phyloP scores from a whole-genome alignment of 2,113 vertebrate species.

The Centropristis striata region DNA sequence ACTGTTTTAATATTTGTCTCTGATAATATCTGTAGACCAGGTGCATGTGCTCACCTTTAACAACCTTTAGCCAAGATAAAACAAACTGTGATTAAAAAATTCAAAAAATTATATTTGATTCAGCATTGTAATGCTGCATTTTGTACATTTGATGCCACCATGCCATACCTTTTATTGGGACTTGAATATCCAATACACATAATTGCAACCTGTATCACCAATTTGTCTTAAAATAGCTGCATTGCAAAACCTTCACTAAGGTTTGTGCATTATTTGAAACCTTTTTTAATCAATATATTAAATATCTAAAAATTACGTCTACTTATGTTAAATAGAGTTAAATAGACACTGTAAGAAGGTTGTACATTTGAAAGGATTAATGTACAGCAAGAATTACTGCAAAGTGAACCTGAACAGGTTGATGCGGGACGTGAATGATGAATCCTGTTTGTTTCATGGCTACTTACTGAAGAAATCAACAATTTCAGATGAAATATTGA shows the following conservation, averaged over 20 bases:
- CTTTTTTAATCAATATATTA: no score
- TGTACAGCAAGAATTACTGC: no score
- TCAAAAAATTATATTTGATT: slow-evolving; percentile 20
- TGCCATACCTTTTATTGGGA: not conserved
- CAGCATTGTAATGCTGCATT: not conserved
- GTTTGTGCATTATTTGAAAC: not conserved
- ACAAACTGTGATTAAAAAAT: not conserved
- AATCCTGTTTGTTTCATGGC: no score
- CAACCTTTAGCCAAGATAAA: slow-evolving; percentile 5
- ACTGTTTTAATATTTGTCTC: slow-evolving; percentile 48
- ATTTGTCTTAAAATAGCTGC: not conserved
- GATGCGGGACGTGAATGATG: no score
- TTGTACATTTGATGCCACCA: not conserved
- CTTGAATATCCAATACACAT: not conserved
- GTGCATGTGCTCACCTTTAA: slow-evolving; percentile 24
- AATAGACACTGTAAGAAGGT: not conserved
- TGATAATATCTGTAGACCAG: not conserved
- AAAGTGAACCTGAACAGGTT: no score
- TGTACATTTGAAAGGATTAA: no score
- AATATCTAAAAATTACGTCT: not conserved
- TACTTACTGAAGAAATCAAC: no score
- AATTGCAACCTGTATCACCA: not conserved
- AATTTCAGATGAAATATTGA: no score
- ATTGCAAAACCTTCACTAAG: not conserved
- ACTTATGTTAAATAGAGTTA: not conserved